Base-by-base conservation (phyloP, 1,140 invertebrate genomes). In the Cherax destructor region DNA sequence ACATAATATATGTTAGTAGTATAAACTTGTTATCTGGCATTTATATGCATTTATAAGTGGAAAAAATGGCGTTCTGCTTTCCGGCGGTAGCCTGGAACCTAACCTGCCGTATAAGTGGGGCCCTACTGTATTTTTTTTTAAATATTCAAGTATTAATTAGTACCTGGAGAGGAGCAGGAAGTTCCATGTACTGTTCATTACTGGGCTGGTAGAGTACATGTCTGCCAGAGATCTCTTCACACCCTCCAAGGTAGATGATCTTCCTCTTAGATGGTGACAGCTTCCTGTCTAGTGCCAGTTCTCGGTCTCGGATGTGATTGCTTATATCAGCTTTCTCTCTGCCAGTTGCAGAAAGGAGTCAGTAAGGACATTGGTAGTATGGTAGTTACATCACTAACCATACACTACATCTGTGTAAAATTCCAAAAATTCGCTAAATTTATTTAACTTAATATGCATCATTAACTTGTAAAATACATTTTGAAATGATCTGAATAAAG, bases 221-320 rank as follows among this genome's bases (percentile, higher is more conserved):
- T 4, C 94, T 94, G 49, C 95, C 94, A 10, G 97, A 95, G 21
- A 95, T 95, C 89, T 96, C 96, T 93, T 96, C 96, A 7, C 97
- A 94, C 56, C 95, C 95, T 77, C 96, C 96, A 0, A 96, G 95
- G 74, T 96, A 94, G 7, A 97, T 94, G 21, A 96, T 95, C 83
- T 95, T 95, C 76, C 96, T 96, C 87, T 96, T 95, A 72, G 96
- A 95, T 18, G 95, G 95, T 47, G 96, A 94, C 93, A 95, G 95
- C 7, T 95, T 94, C 65, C 95, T 94, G 91, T 95, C 95, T 6
- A 95, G 61, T 74, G 94, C 86, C 47, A 90, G 59, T 89, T 95
- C 94, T 79, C 93, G 49, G 74, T 93, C 41, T 24, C 94, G 94
- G 1, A 93, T 92, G 65, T 94, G 52, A 11, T 91, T 94, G 50